These are phyloP conservation scores for Xanthostigma xanthostigma DNA, from an alignment of 2,888 invertebrate genomes.

Conservation along the genomic window DNA sequence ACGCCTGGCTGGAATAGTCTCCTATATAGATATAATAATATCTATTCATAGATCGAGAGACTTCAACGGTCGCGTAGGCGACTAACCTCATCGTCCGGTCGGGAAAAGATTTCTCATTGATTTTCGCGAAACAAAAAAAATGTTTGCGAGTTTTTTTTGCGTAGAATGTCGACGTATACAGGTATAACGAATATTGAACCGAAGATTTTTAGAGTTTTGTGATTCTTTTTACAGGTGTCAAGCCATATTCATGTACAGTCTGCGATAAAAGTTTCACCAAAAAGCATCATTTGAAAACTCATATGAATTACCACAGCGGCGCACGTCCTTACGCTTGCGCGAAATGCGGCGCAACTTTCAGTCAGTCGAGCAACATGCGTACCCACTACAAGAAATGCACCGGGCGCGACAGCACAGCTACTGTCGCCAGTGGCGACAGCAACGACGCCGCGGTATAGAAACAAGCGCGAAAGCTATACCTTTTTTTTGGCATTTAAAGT, in stretches of 20 bases:
- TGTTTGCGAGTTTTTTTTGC: not conserved
- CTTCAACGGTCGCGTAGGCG: too few relatives aligned
- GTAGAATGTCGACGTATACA: too few relatives aligned
- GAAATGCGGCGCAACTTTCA: constrained; percentile 60
- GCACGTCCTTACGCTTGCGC: constrained; percentile 65
- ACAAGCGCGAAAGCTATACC: too few relatives aligned
- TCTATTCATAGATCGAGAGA: too few relatives aligned
- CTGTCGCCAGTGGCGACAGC: too few relatives aligned
- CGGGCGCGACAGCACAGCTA: not conserved
- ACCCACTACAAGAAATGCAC: constrained; percentile 69
- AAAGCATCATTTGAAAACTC: constrained; percentile 72
- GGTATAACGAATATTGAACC: not conserved
- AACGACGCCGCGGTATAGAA: too few relatives aligned
- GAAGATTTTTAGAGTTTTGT: not conserved
- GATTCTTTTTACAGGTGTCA: constrained; percentile 41
- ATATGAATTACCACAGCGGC: constrained; percentile 72
- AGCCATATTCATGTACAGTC: constrained; percentile 51
- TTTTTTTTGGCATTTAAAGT: too few relatives aligned
- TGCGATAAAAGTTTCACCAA: constrained; percentile 71
- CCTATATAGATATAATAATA: too few relatives aligned
- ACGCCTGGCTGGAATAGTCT: too few relatives aligned
- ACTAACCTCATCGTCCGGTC: too few relatives aligned
- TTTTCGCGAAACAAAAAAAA: not conserved
- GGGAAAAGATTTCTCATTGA: not conserved
- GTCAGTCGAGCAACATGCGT: constrained; percentile 76